Conservation (phyloP, 2,113 vertebrate genomes). For the Trematocara macrostoma region DNA sequence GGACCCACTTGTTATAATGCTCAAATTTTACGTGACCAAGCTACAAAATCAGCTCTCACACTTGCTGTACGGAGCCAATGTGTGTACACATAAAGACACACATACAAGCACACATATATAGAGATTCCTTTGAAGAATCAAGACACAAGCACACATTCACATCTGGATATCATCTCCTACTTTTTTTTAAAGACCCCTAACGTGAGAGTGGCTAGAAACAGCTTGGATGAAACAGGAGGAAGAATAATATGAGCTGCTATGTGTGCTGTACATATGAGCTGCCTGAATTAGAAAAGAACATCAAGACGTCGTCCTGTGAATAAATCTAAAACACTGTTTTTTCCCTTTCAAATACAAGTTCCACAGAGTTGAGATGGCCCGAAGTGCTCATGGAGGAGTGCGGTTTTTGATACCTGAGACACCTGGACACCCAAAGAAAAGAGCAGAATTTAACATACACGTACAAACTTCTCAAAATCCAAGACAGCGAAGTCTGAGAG, state of each 20-base stretch:
- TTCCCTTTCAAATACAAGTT: conserved; percentile 22
- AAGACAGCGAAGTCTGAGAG: background rate
- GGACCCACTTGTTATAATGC: conserved; percentile 30
- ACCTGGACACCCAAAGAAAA: background rate
- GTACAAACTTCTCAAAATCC: background rate
- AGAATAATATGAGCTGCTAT: conserved; percentile 16
- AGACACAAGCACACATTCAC: conserved; percentile 43
- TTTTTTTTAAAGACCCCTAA: conserved; percentile 52
- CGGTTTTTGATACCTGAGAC: conserved; percentile 36
- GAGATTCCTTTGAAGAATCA: conserved; percentile 28
- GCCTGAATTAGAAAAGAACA: background rate
- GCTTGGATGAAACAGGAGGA: conserved; percentile 26
- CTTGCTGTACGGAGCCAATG: background rate
- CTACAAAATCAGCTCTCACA: conserved; percentile 36
- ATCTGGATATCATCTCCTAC: conserved; percentile 67
- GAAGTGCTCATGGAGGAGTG: background rate
- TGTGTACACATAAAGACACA: background rate
- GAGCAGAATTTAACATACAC: background rate
- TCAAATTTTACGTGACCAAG: conserved; percentile 24
- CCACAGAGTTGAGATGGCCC: background rate
- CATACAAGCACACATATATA: conserved; percentile 8
- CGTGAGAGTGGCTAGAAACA: conserved; percentile 31
- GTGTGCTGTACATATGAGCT: background rate
- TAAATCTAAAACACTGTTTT: conserved; percentile 43
- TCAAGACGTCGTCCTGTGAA: background rate